Conservation (phyloP, 2,113 vertebrate species). For the Leucosticte australis region DNA sequence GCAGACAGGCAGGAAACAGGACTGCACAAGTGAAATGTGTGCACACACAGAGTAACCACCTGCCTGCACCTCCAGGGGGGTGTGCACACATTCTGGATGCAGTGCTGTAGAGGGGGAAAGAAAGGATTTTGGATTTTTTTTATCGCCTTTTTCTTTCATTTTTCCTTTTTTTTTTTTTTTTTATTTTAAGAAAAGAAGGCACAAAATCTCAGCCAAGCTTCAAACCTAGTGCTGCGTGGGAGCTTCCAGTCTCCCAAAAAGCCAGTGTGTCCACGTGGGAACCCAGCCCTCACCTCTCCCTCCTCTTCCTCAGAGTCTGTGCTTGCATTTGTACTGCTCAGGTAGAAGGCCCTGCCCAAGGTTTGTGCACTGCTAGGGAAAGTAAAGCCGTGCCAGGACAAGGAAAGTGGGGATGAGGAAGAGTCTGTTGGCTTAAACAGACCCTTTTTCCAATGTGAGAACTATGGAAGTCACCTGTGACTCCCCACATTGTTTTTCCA, state of each 20-base stretch:
- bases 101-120: not conserved
- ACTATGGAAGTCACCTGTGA: not conserved
- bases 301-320: not conserved
- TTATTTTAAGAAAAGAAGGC: conserved; percentile 57
- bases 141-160: not conserved
- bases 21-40: not conserved
- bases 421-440: conserved; percentile 3
- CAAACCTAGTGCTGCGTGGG: conserved; percentile 16
- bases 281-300: not conserved
- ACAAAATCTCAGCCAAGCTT: conserved; percentile 67
- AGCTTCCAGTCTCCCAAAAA: not conserved
- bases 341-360: conserved; percentile 12
- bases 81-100: not conserved
- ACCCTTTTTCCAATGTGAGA: conserved; percentile 3
- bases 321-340: conserved; percentile 1
- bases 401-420: conserved; percentile 12
- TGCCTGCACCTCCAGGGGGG: not conserved
- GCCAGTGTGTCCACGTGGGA: not conserved
- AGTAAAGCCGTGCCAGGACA: not conserved
- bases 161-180: not conserved
- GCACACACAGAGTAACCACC: not conserved
- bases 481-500: not conserved
- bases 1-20: not conserved
- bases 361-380: conserved; percentile 35
- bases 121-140: not conserved